phyloP scores from a whole-genome alignment of 2,797 vertebrate species.

The Salmo trutta region DNA sequence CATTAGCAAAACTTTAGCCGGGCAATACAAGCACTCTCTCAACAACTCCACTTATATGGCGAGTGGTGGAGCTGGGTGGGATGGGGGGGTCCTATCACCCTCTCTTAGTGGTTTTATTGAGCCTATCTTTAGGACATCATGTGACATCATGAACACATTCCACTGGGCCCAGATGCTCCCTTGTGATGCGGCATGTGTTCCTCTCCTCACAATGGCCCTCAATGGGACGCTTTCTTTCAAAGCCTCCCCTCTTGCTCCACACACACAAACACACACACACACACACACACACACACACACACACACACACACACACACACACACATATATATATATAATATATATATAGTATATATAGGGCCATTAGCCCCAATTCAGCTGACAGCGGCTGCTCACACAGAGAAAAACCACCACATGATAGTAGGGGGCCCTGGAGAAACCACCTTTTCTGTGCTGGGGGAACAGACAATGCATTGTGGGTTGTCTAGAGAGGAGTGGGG shows the following conservation, averaged over 20 bases:
- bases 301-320: no score
- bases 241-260: constrained; percentile 49
- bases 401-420: constrained; percentile 67
- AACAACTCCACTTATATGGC: constrained; percentile 54
- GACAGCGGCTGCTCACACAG: constrained; percentile 61
- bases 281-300: constrained; percentile 3
- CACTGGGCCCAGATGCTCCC: constrained; percentile 74
- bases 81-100: constrained; percentile 60
- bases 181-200: constrained; percentile 76
- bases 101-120: constrained; percentile 53
- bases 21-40: constrained; percentile 66
- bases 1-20: constrained; percentile 59
- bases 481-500: constrained; percentile 65
- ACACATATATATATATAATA: no score
- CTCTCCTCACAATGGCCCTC: constrained; percentile 61
- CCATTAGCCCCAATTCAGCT: constrained; percentile 66
- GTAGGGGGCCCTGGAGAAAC: constrained; percentile 63
- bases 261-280: constrained; percentile 63
- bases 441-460: no score
- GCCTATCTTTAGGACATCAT: constrained; percentile 76
- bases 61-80: no score
- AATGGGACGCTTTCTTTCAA: constrained; percentile 72
- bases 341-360: constrained; percentile 37
- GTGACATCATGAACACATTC: constrained; percentile 79
- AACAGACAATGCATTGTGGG: constrained; percentile 82